Conservation (phyloP, 2,888 invertebrate species). For the Phyto melanocephala region DNA sequence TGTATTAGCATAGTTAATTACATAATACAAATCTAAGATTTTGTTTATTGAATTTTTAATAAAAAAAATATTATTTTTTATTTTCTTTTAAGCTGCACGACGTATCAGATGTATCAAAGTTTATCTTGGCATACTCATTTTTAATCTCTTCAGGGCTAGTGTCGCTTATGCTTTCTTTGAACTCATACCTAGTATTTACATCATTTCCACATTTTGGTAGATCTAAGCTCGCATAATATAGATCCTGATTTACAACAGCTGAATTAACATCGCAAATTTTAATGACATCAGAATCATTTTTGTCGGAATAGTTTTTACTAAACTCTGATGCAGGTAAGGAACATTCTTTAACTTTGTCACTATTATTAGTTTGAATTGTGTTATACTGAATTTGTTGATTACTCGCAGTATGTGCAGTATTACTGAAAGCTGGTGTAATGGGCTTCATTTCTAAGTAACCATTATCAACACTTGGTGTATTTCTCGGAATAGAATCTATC, state of each 20-base stretch:
- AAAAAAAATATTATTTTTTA: not conserved
- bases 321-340: not conserved
- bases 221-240: conserved; percentile 85
- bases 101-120: conserved; percentile 81
- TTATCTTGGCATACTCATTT: conserved; percentile 86
- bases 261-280: conserved; percentile 44
- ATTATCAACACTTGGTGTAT: conserved; percentile 62
- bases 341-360: not conserved
- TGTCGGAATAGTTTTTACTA: not conserved
- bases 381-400: not conserved
- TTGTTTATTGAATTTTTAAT: not conserved
- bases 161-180: conserved; percentile 70
- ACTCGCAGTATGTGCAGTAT: not conserved
- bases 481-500: conserved; percentile 8
- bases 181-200: conserved; percentile 68
- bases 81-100: conserved; percentile 51
- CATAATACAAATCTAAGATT: not conserved
- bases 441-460: conserved; percentile 84
- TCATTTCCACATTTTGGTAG: conserved; percentile 76
- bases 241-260: conserved; percentile 78
- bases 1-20: no score
- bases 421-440: conserved; percentile 2
- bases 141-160: not conserved
- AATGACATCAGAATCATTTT: not conserved
- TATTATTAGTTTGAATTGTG: not conserved